Evolutionary conservation across 2,888 invertebrate genomes (phyloP), one percentile per base, ranked within the genome.

Genomic region (Drosophila macrospina): DNA sequence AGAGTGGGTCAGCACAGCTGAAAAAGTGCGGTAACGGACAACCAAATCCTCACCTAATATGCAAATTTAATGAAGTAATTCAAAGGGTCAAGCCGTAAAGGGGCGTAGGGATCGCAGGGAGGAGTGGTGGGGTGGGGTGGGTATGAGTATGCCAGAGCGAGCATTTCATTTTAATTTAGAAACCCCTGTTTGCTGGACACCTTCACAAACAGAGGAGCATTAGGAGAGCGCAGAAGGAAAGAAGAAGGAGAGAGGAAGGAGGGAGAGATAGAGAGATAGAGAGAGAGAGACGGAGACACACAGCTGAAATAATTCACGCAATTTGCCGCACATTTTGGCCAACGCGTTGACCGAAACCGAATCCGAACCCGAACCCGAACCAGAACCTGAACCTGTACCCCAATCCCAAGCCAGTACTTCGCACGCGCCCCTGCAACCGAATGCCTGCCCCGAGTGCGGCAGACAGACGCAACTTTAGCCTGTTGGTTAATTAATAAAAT

Each of bases 401-500:
- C 44, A 44, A 36, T 42, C 13, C 34, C 24, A 15, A 11, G 15
- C 39, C 16, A 16, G 3, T 7, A 6, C 8, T 15, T 15, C 37
- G 1, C 10, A 10, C 15, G 8, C 37, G 16, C 10, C 1, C 10
- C 39, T 10, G 3, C 20, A 26, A 8, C 20, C 15, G 48, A 51
- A 52, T 42, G 62, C 56, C 69, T 50, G 44, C 42, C 59, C 11
- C 47, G 62, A 41, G 61, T 11, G 32, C 24, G 32, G 13, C 32
- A 41, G 57, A 50, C 50, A 59, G 26, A 45, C 61, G 59, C 55
- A 57, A 65, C 72, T 78, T 78, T 69, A 48, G 76, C 69, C 68
- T 85, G 73, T 79, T 79, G 88, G 83, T 90, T 90, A 90, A 90
- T 90, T 90, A 90, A 90, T 89, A 83, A 90, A 90, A 83, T 83